phyloP scores from a whole-genome alignment of 1,140 invertebrate genomes.

The Coelopa frigida region DNA sequence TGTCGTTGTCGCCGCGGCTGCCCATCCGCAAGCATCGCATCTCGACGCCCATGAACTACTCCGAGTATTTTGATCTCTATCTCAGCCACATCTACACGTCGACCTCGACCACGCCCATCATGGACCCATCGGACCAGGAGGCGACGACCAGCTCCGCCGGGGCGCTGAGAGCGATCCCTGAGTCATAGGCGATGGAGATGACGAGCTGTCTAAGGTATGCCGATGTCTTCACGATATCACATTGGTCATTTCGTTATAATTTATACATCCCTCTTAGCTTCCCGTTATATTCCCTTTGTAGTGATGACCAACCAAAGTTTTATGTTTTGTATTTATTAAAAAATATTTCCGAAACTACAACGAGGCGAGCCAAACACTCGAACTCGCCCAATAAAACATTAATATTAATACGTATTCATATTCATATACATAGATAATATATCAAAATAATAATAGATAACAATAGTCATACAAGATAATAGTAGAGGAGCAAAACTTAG shows the following conservation, averaged over 20 bases:
- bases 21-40: conserved; percentile 47
- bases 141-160: too few relatives aligned
- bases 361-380: background rate
- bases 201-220: background rate
- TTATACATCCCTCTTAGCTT: too few relatives aligned
- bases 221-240: too few relatives aligned
- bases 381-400: background rate
- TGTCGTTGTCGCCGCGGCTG: conserved; percentile 60
- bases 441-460: background rate
- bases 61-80: conserved; percentile 41
- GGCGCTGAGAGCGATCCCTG: too few relatives aligned
- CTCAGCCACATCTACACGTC: conserved; percentile 39
- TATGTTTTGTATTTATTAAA: background rate
- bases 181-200: background rate
- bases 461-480: too few relatives aligned
- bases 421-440: background rate
- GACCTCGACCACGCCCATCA: conserved; percentile 21
- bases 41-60: conserved; percentile 40
- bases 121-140: too few relatives aligned
- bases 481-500: too few relatives aligned
- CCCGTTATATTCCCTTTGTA: too few relatives aligned
- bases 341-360: background rate
- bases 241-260: too few relatives aligned
- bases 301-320: too few relatives aligned
- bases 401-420: background rate